These are phyloP conservation scores for Hemichromis elongatus DNA, from an alignment of 2,113 vertebrate genomes.

Conservation along the genomic window DNA sequence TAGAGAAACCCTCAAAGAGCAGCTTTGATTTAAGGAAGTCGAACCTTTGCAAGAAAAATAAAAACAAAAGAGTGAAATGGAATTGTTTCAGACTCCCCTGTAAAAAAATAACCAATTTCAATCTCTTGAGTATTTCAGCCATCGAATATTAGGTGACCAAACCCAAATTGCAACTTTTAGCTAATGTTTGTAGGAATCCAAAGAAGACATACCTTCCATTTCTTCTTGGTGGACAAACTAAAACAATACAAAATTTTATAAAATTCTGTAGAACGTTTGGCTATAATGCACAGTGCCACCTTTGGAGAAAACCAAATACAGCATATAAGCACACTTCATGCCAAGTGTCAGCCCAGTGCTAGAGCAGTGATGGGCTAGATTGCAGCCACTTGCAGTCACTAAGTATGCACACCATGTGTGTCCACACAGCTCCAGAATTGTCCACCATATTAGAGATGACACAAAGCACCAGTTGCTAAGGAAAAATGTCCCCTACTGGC, in stretches of 20 bases:
- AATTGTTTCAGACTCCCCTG: not conserved
- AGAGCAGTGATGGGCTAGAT: not conserved
- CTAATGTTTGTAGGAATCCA: not conserved
- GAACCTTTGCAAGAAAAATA: constrained; percentile 75
- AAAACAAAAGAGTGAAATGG: not conserved
- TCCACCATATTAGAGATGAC: not conserved
- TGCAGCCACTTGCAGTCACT: not conserved
- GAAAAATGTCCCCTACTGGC: not conserved
- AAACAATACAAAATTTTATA: not conserved
- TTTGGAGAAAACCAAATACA: not conserved
- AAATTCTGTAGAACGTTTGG: not conserved
- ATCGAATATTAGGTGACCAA: not conserved
- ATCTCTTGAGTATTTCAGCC: not conserved
- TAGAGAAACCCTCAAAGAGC: constrained; percentile 94
- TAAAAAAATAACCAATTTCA: not conserved
- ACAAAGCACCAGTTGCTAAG: not conserved
- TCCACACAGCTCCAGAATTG: not conserved
- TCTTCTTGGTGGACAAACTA: not conserved
- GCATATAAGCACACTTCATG: not conserved
- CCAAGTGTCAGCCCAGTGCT: not conserved
- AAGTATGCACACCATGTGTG: not conserved
- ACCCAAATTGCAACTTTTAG: not conserved
- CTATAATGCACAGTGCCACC: not conserved
- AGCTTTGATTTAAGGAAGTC: constrained; percentile 98
- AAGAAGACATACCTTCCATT: not conserved